phyloP scores from a whole-genome alignment of 2,888 invertebrate species.

The Polydesmus complanatus region DNA sequence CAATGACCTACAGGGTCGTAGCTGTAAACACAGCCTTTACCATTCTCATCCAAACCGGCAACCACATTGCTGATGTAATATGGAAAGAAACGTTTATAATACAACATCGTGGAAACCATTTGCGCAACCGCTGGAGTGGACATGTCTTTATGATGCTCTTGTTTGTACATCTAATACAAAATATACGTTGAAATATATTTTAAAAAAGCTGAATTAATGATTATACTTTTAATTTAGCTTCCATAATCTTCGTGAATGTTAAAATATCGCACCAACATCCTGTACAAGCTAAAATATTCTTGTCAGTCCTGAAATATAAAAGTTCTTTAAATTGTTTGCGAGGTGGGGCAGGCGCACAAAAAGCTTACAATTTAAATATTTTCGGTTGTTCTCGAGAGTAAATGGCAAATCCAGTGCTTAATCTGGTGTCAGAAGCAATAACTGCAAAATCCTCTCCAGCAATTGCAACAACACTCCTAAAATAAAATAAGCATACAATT shows the following conservation, averaged over 20 bases:
- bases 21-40: slow-evolving; percentile 82
- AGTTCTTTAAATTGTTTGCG: not conserved
- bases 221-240: slow-evolving; percentile 70
- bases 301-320: slow-evolving; percentile 42
- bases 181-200: slow-evolving; percentile 8
- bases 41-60: slow-evolving; percentile 82
- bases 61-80: slow-evolving; percentile 92
- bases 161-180: slow-evolving; percentile 62
- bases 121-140: slow-evolving; percentile 84
- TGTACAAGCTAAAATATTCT: slow-evolving; percentile 79
- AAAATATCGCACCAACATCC: slow-evolving; percentile 98
- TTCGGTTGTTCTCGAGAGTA: slow-evolving; percentile 79
- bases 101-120: slow-evolving; percentile 88
- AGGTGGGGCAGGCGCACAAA: not conserved
- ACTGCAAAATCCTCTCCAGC: slow-evolving; percentile 90
- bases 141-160: slow-evolving; percentile 87
- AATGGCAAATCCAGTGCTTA: slow-evolving; percentile 81
- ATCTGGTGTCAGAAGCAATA: slow-evolving; percentile 86
- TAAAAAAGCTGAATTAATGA: not conserved
- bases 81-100: slow-evolving; percentile 94
- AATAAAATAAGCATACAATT: no score
- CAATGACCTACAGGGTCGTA: slow-evolving; percentile 97
- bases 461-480: slow-evolving; percentile 84
- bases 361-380: slow-evolving; percentile 50
- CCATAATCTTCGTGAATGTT: slow-evolving; percentile 67